These are phyloP conservation scores for Poecilia latipinna DNA, from an alignment of 2,113 vertebrate genomes.

Conservation along the genomic window DNA sequence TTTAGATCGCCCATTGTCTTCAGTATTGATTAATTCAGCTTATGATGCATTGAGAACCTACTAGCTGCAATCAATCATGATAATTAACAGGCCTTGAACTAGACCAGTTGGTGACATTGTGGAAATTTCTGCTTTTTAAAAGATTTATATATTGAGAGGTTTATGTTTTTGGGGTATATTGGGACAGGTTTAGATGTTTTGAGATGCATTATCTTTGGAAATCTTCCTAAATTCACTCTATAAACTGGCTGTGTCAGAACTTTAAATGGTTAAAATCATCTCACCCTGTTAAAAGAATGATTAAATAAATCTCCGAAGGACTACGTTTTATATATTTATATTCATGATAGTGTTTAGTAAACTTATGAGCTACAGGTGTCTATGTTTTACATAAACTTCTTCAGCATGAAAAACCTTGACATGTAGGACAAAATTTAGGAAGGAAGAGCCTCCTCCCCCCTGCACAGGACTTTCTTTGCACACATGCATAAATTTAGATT, in stretches of 20 bases:
- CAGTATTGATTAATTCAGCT: too few species aligned
- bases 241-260: too few species aligned
- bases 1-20: too few species aligned
- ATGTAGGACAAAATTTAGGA: conserved; percentile 1
- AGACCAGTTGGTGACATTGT: not conserved
- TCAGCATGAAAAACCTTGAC: not conserved
- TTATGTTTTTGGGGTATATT: not conserved
- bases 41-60: not conserved
- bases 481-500: not conserved
- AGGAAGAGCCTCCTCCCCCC: not conserved
- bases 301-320: too few species aligned
- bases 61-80: not conserved
- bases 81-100: not conserved
- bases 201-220: too few species aligned
- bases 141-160: not conserved
- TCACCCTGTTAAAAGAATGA: too few species aligned
- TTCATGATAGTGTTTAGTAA: too few species aligned
- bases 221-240: too few species aligned
- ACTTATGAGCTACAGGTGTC: not conserved
- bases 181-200: too few species aligned
- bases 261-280: too few species aligned
- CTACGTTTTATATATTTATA: too few species aligned
- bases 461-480: not conserved
- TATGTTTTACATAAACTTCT: not conserved
- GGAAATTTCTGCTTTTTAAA: not conserved